These are phyloP conservation scores for Salmo trutta DNA, from an alignment of 2,797 vertebrate species.

Conservation along the genomic window DNA sequence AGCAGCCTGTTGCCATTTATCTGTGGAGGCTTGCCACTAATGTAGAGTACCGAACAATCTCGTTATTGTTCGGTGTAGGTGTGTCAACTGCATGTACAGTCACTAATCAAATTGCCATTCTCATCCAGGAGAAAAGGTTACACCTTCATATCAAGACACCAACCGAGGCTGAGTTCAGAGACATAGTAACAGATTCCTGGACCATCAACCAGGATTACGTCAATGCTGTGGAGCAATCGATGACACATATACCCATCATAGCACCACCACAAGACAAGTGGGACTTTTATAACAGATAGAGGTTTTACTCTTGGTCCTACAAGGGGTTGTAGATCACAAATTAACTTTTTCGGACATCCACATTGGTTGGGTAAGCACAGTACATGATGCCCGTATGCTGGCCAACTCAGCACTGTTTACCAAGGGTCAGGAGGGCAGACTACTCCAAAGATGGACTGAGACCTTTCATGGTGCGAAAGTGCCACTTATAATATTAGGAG, in stretches of 20 bases:
- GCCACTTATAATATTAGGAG: conserved; percentile 36
- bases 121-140: conserved; percentile 15
- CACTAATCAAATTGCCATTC: conserved; percentile 27
- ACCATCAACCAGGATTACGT: conserved; percentile 4
- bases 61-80: conserved; percentile 22
- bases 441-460: conserved; percentile 18
- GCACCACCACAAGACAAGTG: conserved; percentile 9
- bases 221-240: neutral
- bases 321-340: conserved; percentile 40
- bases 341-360: conserved; percentile 34
- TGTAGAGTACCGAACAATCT: conserved; percentile 9
- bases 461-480: conserved; percentile 22
- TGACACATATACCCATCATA: conserved; percentile 19
- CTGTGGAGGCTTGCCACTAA: conserved; percentile 8
- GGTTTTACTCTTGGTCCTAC: conserved; percentile 38
- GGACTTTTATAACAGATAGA: conserved; percentile 36
- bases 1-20: too few relatives aligned
- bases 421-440: conserved; percentile 18
- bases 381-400: conserved; percentile 45
- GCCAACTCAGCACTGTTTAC: conserved; percentile 33
- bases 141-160: conserved; percentile 11
- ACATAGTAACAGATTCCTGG: conserved; percentile 27
- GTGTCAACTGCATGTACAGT: conserved; percentile 20
- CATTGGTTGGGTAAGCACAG: conserved; percentile 25
- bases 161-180: conserved; percentile 15